phyloP scores from a whole-genome alignment of 2,113 vertebrate genomes.

The Physeter macrocephalus region DNA sequence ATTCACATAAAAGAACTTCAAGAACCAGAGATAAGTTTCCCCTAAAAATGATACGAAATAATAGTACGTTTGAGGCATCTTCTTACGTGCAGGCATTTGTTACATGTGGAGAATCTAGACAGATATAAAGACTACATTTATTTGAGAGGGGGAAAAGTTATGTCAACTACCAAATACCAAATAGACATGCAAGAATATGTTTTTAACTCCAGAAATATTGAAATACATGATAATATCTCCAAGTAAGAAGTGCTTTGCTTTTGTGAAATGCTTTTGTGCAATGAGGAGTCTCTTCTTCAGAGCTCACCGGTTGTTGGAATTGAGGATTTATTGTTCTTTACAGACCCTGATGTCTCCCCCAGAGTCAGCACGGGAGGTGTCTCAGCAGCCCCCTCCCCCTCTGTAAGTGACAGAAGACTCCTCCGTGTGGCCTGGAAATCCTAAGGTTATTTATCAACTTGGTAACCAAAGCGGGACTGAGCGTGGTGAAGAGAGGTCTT shows the following conservation, averaged over 20 bases:
- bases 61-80: background rate
- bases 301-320: too few relatives aligned
- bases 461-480: too few relatives aligned
- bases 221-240: background rate
- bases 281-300: accelerated
- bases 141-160: background rate
- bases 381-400: slow-evolving; percentile 40
- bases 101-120: background rate
- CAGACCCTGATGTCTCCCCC: accelerated
- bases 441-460: background rate
- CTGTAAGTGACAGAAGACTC: background rate
- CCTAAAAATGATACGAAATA: background rate
- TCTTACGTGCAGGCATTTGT: background rate
- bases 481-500: accelerated
- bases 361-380: background rate
- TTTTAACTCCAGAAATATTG: background rate
- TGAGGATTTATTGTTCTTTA: background rate
- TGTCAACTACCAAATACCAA: background rate
- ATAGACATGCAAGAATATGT: background rate
- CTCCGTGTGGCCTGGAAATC: background rate
- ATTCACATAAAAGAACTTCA: background rate
- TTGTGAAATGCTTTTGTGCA: background rate
- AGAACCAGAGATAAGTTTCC: background rate
- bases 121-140: background rate
- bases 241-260: background rate